Conservation (phyloP, 2,888 invertebrate genomes). For the Aphodius sticticus region DNA sequence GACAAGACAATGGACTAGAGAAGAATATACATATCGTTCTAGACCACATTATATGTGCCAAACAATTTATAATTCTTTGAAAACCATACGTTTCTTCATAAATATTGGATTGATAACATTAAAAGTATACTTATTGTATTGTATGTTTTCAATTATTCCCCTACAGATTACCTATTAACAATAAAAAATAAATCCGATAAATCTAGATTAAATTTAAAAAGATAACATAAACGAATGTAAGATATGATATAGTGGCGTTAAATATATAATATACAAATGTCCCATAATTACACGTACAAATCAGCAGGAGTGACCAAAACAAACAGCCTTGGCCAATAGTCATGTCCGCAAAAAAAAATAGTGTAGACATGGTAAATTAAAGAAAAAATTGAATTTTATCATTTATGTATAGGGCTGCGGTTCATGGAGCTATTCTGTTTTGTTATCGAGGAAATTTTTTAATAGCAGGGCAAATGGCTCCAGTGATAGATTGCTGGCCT, state of each 20-base stretch:
- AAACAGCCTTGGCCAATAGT: too few relatives aligned
- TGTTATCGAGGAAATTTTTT: too few relatives aligned
- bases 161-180: slow-evolving; percentile 9
- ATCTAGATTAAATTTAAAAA: background rate
- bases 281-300: background rate
- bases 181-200: slow-evolving; percentile 26
- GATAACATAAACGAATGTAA: background rate
- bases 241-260: background rate
- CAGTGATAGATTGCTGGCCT: too few relatives aligned
- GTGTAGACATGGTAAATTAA: too few relatives aligned
- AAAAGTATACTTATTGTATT: slow-evolving; percentile 19
- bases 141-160: slow-evolving; percentile 5
- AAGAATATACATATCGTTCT: slow-evolving; percentile 10
- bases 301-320: background rate
- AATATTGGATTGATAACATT: background rate
- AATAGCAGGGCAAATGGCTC: too few relatives aligned
- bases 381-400: too few relatives aligned
- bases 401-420: too few relatives aligned
- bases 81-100: background rate
- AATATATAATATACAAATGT: background rate
- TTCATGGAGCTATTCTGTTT: too few relatives aligned
- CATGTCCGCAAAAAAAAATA: too few relatives aligned
- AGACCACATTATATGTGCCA: slow-evolving; percentile 8
- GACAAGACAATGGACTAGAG: slow-evolving; percentile 23
- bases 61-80: slow-evolving; percentile 18